Percentiles rank a stretch among this genome's conserved stretches.
Evolutionary conservation across 2,888 invertebrate species (phyloP).

Genomic region (Xiphydria camelus): DNA sequence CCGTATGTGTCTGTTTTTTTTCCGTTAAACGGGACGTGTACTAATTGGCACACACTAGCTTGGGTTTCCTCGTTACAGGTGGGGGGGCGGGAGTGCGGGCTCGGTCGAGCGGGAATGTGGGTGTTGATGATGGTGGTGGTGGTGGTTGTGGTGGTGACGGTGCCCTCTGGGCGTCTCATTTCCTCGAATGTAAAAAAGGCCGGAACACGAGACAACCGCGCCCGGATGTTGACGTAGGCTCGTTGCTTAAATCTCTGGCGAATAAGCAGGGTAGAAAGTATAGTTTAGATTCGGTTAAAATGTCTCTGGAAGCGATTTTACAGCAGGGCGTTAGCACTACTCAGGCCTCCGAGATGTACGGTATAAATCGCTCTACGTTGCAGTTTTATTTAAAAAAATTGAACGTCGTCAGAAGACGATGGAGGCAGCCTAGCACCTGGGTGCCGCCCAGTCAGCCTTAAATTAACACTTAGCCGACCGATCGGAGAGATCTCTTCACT

Average conservation of each 20-base stretch:
- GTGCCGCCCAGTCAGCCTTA: constrained; percentile 36
- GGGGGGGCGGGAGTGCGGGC: constrained; percentile 53
- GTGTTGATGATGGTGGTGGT: constrained; percentile 16
- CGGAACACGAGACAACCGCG: constrained; percentile 43
- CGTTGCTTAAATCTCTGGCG: constrained; percentile 53
- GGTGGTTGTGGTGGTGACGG: constrained; percentile 18
- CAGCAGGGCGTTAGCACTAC: constrained; percentile 61
- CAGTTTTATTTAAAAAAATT: constrained; percentile 63
- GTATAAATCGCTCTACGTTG: constrained; percentile 62
- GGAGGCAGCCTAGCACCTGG: constrained; percentile 42
- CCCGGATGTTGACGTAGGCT: constrained; percentile 50
- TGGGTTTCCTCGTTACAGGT: constrained; percentile 58
- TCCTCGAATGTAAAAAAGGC: constrained; percentile 51
- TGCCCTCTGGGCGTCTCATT: constrained; percentile 51
- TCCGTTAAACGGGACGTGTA: constrained; percentile 34
- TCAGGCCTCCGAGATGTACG: constrained; percentile 59
- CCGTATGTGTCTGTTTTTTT: not conserved
- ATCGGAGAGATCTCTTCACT: too few species aligned
- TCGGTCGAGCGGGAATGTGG: constrained; percentile 45
- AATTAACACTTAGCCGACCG: too few species aligned
- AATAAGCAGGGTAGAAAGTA: constrained; percentile 58
- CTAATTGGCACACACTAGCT: constrained; percentile 51
- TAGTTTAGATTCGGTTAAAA: constrained; percentile 58
- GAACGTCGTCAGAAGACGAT: constrained; percentile 58
- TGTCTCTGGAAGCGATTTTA: constrained; percentile 60